Evolutionary conservation across 2,113 vertebrate genomes (phyloP), one percentile per base, ranked within the genome.

Genomic region (Centropristis striata): DNA sequence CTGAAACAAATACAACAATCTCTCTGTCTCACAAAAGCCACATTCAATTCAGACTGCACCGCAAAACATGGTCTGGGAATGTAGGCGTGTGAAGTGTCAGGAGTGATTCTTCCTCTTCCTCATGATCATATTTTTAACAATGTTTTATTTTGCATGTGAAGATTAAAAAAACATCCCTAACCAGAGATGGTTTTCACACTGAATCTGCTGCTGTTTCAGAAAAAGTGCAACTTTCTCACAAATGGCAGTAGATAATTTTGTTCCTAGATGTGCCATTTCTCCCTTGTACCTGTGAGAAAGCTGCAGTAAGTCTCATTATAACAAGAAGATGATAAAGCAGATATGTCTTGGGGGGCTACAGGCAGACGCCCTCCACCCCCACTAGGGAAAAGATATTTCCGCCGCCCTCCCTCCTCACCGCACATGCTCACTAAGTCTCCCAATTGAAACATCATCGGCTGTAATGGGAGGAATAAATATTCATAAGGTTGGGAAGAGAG

Each of bases 391-490:
- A 74, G 44, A 23, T 54, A 51, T 74, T 69, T 58, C 73, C 51
- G 12, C 36, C 32, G 2, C 39, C 57, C 53, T 51, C 23, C 60
- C 47, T 61, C 27, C 15, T 25, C n/a, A 16, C 32, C 21, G 71
- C 78, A 87, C 85, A 78, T 78, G 72, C 76, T 86, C 82, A 90
- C 73, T 85, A 63, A n/a, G 25, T 55, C 66, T 84, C 57, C 71
- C 68, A 87, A 93, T 87, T 92, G 88, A 93, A 92, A 92, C 85
- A 90, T 91, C 87, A 90, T 87, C 49, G 63, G 53, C 71, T 36
- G 63, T 80, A 92, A 86, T 88, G 81, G 72, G 86, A 65, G 63
- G 83, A 65, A 93, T 93, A 89, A 87, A 94, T 94, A 94, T 94
- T 93, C 91, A 93, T 92, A 86, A 91, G 86, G 47, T 78, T 68